Evolutionary conservation across 2,797 vertebrate species (phyloP), one percentile per base, ranked within the genome.

Genomic region (Pipistrellus pipistrellus): DNA sequence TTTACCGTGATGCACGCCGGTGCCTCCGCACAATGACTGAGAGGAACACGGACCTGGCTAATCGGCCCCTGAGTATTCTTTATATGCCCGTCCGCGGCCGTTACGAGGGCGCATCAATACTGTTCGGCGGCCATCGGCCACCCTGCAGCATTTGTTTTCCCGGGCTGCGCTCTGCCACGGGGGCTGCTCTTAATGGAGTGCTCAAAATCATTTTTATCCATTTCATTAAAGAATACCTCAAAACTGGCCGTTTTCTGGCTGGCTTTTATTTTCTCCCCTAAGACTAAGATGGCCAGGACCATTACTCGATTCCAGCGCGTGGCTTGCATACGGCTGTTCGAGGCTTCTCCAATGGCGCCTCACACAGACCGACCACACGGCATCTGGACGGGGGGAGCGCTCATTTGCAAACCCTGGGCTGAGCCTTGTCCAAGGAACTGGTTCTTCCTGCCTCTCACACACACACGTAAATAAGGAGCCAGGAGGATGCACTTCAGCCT

Each of bases 21-120:
- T 20, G 77, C 68, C 66, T 95, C 71, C 68, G 27, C 90, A 92
- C 81, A 77, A 77, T 86, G 88, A 80, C 27, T 25, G 15, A 69
- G 69, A 91, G 69, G 35, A 5, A 4, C 13, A 12, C 21, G 46
- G 46, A 57, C 8, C 17, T n/a, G 10, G 38, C 17, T 59, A 78
- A 85, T 21, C 8, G 55, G 68, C 1, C 27, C 84, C 41, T 44
- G 73, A 69, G 78, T 32, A 66, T 62, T 72, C 92, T 88, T 85
- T 62, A 18, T 41, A 48, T 51, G 82, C 23, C 23, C 10, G 46
- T 46, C 20, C 53, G 18, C 53, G 13, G 82, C 32, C 57, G 17
- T 38, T 46, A 8, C 44, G 20, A n/a, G 14, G n/a, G 13, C 2
- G 4, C n/a, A 11, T 48, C 8, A 1, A 13, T 21, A 55, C 13